Percentiles rank a stretch among this genome's conserved stretches.
phyloP scores from a whole-genome alignment of 1,140 invertebrate species.

The Lysiphlebus fabarum region DNA sequence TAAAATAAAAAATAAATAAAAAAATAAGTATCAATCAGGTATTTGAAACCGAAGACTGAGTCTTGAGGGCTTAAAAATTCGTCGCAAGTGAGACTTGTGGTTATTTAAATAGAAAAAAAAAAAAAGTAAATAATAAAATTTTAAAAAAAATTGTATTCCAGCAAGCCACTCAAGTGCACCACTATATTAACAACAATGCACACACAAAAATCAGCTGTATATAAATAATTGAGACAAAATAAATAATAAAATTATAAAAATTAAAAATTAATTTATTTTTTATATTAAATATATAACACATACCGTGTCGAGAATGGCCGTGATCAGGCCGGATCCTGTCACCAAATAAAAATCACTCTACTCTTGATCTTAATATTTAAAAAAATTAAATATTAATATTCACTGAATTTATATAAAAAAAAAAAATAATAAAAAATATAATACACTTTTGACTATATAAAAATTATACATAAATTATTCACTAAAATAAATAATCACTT shows the following conservation, averaged over 20 bases:
- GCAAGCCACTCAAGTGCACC: background rate
- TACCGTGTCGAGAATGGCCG: conserved; percentile 58
- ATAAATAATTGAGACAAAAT: no score
- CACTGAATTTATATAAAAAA: conserved; percentile 4
- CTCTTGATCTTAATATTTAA: conserved; percentile 28
- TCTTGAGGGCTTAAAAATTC: no score
- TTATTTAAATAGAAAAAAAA: conserved; percentile 3
- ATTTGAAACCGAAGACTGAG: no score
- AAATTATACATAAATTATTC: no score
- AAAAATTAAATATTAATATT: background rate
- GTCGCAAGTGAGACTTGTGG: no score
- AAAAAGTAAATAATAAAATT: background rate
- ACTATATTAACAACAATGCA: background rate
- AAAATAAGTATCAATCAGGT: no score
- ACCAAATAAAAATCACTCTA: conserved; percentile 48
- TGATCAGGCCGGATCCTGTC: conserved; percentile 55
- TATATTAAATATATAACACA: no score
- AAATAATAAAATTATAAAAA: conserved; percentile 2
- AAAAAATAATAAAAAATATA: conserved; percentile 7
- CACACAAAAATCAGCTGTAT: no score
- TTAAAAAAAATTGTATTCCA: background rate
- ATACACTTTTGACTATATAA: no score
- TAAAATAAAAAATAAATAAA: no score
- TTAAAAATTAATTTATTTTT: conserved; percentile 12
- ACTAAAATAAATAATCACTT: background rate